Conservation (phyloP, 2,888 invertebrate genomes). For the Hypolimnas misippus region DNA sequence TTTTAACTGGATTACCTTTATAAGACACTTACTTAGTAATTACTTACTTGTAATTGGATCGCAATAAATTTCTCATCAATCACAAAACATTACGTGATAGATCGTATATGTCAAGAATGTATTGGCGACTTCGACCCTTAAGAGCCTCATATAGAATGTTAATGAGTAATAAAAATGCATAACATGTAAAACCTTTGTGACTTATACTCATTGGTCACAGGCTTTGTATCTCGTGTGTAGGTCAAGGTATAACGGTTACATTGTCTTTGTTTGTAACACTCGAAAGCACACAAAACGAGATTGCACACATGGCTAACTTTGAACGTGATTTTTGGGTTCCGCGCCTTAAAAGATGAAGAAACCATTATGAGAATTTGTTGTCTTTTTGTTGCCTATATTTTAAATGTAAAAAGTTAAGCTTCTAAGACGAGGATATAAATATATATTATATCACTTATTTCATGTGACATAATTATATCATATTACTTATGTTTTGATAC, state of each 20-base stretch:
- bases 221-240: slow-evolving; percentile 17
- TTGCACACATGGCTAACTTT: slow-evolving; percentile 9
- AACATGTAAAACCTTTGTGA: slow-evolving; percentile 21
- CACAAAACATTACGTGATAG: not conserved
- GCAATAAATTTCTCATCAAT: not conserved
- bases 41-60: not conserved
- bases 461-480: no score
- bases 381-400: no score
- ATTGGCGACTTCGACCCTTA: slow-evolving; percentile 2
- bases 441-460: no score
- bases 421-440: no score
- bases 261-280: slow-evolving; percentile 20
- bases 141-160: slow-evolving; percentile 12
- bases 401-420: no score
- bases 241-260: slow-evolving; percentile 31
- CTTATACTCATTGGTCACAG: slow-evolving; percentile 14
- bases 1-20: not conserved
- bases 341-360: no score
- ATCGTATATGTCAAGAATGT: slow-evolving; percentile 4
- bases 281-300: not conserved
- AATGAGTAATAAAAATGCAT: slow-evolving; percentile 25
- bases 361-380: no score
- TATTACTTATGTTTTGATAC: no score
- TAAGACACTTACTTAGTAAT: no score
- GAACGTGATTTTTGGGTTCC: not conserved